These are phyloP conservation scores for Rhamnusium bicolor DNA, from an alignment of 2,888 invertebrate species.

Conservation along the genomic window DNA sequence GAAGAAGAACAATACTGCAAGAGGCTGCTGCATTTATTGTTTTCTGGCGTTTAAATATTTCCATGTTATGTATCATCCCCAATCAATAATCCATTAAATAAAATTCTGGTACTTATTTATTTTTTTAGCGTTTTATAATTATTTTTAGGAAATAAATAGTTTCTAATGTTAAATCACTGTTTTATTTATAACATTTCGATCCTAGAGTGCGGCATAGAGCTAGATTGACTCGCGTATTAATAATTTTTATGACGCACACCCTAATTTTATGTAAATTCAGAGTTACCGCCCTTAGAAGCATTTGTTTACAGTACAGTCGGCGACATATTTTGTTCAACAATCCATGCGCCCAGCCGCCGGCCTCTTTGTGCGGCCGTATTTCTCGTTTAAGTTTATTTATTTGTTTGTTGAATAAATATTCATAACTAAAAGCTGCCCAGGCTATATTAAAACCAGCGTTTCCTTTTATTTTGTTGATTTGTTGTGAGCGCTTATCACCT, in stretches of 20 bases:
- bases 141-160: neutral
- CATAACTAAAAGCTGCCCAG: conserved; percentile 39
- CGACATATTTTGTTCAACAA: conserved; percentile 21
- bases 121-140: neutral
- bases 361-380: conserved; percentile 9
- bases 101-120: neutral
- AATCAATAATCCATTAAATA: neutral
- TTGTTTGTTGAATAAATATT: conserved; percentile 35
- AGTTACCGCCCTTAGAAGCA: conserved; percentile 60
- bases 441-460: conserved; percentile 45
- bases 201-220: neutral
- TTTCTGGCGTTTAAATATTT: conserved; percentile 1
- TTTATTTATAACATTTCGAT: conserved; percentile 16
- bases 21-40: conserved; percentile 51
- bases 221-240: conserved; percentile 8
- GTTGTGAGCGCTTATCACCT: conserved; percentile 48
- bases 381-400: conserved; percentile 32
- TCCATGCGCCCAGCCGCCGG: neutral
- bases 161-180: neutral
- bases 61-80: neutral
- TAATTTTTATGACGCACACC: conserved; percentile 56
- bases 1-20: conserved; percentile 57
- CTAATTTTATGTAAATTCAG: conserved; percentile 62
- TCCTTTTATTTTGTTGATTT: conserved; percentile 47
- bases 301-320: conserved; percentile 63